Evolutionary conservation across 2,888 invertebrate species (phyloP).

Genomic region (Ctena decussata): DNA sequence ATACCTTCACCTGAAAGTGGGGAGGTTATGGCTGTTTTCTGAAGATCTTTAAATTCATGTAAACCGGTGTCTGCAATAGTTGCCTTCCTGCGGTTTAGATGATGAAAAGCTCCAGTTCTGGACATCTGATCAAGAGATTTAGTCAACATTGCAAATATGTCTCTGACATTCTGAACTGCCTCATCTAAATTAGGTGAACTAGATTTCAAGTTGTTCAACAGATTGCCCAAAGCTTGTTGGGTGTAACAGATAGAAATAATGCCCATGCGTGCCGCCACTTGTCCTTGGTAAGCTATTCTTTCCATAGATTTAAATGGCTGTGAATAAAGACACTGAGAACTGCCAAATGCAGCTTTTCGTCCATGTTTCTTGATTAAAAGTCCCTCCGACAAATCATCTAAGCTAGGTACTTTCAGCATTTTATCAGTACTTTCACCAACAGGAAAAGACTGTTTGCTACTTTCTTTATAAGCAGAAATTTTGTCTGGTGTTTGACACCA

Average conservation of each 20-base stretch:
- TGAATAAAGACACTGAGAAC: background rate
- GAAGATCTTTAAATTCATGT: background rate
- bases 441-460: slow-evolving; percentile 5
- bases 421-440: background rate
- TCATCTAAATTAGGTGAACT: too few species aligned
- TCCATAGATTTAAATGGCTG: too few species aligned
- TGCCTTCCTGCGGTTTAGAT: too few species aligned
- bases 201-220: background rate
- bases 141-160: too few species aligned
- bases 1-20: too few species aligned
- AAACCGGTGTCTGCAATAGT: too few species aligned
- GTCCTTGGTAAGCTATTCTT: too few species aligned
- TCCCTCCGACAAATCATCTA: background rate
- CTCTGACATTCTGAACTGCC: too few species aligned
- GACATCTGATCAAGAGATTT: too few species aligned
- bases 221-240: background rate
- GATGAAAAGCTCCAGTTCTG: too few species aligned
- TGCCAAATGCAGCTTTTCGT: background rate
- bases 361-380: background rate
- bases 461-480: too few species aligned
- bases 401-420: background rate
- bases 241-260: background rate
- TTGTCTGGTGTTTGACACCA: background rate
- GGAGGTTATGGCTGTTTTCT: background rate
- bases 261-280: too few species aligned